phyloP scores from a whole-genome alignment of 2,797 vertebrate genomes.

The Molossus molossus region DNA sequence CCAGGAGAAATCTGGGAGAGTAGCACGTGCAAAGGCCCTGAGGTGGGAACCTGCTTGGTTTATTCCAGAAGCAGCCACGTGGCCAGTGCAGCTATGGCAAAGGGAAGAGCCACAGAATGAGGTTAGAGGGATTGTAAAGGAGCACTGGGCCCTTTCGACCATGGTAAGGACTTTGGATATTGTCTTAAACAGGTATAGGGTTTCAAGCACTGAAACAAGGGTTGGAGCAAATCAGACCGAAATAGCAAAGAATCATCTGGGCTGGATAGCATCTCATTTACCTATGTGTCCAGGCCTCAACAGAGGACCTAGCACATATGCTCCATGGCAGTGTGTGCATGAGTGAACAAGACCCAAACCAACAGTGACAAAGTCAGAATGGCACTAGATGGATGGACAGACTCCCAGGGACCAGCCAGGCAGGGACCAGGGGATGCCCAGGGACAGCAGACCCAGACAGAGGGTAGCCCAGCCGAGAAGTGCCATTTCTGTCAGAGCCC shows the following conservation, averaged over 20 bases:
- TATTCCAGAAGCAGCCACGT: background rate
- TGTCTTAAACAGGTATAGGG: background rate
- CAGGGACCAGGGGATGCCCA: conserved; percentile 17
- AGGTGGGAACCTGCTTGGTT: background rate
- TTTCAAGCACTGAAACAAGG: background rate
- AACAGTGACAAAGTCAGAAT: background rate
- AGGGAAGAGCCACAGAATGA: background rate
- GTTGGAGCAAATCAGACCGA: background rate
- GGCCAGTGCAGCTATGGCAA: background rate
- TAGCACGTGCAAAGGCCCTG: conserved; percentile 5
- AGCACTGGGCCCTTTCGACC: accelerated
- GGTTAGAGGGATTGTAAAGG: background rate
- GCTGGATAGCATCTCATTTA: background rate
- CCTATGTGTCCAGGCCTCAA: background rate
- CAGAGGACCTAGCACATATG: background rate
- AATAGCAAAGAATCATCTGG: background rate
- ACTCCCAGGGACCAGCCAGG: conserved; percentile 41
- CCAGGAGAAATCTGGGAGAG: background rate
- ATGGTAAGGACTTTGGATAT: background rate
- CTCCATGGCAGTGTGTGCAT: background rate
- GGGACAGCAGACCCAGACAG: conserved; percentile 53
- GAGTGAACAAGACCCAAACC: background rate
- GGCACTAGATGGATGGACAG: background rate
- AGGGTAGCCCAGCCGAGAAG: conserved; percentile 14
- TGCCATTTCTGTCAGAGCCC: conserved; percentile 51